Base-by-base conservation (phyloP, 2,888 invertebrate genomes). In the Drosophila siamana region DNA sequence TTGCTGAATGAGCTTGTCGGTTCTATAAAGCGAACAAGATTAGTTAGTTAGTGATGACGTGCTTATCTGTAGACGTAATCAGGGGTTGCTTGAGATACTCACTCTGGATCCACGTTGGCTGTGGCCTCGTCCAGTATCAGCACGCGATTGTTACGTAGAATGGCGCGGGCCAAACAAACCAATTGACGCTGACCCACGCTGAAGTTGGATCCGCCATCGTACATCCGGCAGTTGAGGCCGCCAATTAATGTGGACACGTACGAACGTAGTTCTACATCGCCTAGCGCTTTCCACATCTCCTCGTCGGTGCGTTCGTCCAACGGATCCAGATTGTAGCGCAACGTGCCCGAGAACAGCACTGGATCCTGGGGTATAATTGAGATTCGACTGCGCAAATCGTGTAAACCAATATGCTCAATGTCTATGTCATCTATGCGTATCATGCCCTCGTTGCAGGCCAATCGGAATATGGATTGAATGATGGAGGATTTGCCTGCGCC, bases 311-410 rank as follows among this genome's bases (percentile, higher is more conserved):
- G 94, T 87, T 95, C 94, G 59, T 95, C 94, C 89, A 97, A 96
- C 0, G 97, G 97, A 93, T 97, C 97, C 89, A 98, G 93, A 92
- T 98, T 98, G 89, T 96, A 95, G 6, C 98, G 94, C 41, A 98
- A 91, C n/a, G 96, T 95, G 7, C 96, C 96, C 0, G 96, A 96
- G 91, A 98, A 98, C 19, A 98, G 92, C 22, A 97, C 95, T 0
- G 98, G 97, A 88, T 97, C 97, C 93, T 98, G 98, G 0, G 98
- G 98, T 88, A 98, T 98, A 67, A 98, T 98, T 0, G 98, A 96
- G 59, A 98, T 96, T 82, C 95, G 95, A 55, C 94, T 94, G 48
- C 98, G 93, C 26, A 98, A 92, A 84, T 96, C 96, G 90, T 95
- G 94, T 3, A 98, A 93, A 0, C 96, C 96, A 36, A 98, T 93